Percentiles rank a stretch among this genome's conserved stretches.
Conservation (phyloP, 2,113 vertebrate genomes). For the Plectropomus leopardus region DNA sequence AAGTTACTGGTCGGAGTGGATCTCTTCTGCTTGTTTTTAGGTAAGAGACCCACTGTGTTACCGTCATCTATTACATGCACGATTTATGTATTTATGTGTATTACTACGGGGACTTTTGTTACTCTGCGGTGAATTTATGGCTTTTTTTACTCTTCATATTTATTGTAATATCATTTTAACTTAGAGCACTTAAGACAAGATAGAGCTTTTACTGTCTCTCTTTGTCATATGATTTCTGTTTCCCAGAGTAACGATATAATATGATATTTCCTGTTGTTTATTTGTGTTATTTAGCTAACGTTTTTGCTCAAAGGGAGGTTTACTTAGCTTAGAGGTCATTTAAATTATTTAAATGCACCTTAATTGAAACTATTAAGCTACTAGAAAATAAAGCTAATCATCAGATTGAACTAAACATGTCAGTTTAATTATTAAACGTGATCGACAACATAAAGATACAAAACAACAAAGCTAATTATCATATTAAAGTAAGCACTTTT, state of each 20-base stretch:
- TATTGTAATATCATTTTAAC: background rate
- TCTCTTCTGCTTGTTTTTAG: constrained; percentile 93
- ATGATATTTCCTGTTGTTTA: too few relatives aligned
- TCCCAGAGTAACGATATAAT: too few relatives aligned
- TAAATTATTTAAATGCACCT: too few relatives aligned
- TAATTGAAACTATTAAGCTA: too few relatives aligned
- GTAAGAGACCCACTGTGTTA: constrained; percentile 79
- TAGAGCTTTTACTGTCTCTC: background rate
- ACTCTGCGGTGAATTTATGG: background rate
- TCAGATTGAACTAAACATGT: too few relatives aligned
- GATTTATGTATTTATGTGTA: background rate
- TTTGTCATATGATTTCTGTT: too few relatives aligned
- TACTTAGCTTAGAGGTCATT: background rate
- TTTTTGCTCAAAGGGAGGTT: too few relatives aligned
- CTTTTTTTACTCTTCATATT: background rate
- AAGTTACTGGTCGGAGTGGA: constrained; percentile 92
- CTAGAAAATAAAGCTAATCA: too few relatives aligned
- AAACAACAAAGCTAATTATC: background rate
- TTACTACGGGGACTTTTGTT: background rate
- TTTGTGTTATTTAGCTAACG: too few relatives aligned
- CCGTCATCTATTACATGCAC: background rate
- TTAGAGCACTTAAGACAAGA: background rate
- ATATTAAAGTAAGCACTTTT: background rate
- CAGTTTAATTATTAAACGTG: too few relatives aligned
- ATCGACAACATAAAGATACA: background rate